Evolutionary conservation across 2,888 invertebrate genomes (phyloP), one percentile per base, ranked within the genome.

Genomic region (Dichetophora obliterata): DNA sequence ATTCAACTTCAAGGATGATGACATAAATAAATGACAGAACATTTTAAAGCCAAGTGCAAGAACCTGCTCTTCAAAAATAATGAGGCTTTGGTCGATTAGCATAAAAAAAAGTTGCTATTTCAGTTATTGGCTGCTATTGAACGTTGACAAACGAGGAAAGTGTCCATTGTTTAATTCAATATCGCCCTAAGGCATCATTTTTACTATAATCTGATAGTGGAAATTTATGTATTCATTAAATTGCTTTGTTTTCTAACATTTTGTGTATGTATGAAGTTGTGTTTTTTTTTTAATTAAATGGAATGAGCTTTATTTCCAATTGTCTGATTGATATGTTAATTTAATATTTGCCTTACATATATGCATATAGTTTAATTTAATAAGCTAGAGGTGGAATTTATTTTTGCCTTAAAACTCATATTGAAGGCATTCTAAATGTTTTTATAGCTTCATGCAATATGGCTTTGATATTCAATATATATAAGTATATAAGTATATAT

Each of bases 241-340:
- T 63, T 63, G n/a, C 34, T 6, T 63, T 9, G 22, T 59, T 27
- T 19, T 61, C 61, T 16, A 24, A 11, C 24, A 24, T 5, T 24
- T 61, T 61, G 22, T 6, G n/a, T n/a, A n/a, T n/a, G n/a, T n/a
- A 61, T 14, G 1, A 9, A 11, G 61, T 24, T 24, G 5, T 61
- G 27, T 16, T 61, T 43, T 14, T 43, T 43, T 43, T 43, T 61
- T 27, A 61, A 61, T 27, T 27, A 27, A 61, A 14, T 61, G 27
- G 16, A 5, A 27, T 61, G 59, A 8, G 22, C 31, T 61, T 61
- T 61, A 61, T 24, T 24, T 14, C 31, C 27, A 27, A 24, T 27
- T 14, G 24, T 61, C 31, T 81, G 83, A 84, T 84, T 43, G 43
- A 43, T 43, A 43, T 43, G 43, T 43, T 43, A 43, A 43, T 43